Percentiles rank a stretch among this genome's conserved stretches.
These are phyloP conservation scores for Leptatherina wallacei DNA, from an alignment of 2,797 vertebrate genomes.

Conservation along the genomic window DNA sequence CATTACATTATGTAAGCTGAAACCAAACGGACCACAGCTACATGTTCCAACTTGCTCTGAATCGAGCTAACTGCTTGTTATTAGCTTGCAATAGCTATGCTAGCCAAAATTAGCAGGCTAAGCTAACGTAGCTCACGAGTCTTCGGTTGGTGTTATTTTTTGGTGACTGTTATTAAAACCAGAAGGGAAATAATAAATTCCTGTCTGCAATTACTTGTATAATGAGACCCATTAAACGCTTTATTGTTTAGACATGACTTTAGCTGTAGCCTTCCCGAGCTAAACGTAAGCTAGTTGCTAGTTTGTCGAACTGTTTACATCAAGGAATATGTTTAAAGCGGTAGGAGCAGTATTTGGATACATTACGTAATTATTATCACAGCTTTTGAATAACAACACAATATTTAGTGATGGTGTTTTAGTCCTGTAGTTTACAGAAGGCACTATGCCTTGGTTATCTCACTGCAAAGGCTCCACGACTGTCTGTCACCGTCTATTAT, in stretches of 20 bases:
- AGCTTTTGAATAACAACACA: fast-evolving
- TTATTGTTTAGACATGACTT: neutral
- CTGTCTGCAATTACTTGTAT: fast-evolving
- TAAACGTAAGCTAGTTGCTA: slow-evolving; percentile 56
- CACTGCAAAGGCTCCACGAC: slow-evolving; percentile 11
- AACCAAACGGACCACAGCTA: fast-evolving
- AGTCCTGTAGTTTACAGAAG: neutral
- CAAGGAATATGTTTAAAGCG: slow-evolving; percentile 20
- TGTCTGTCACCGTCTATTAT: slow-evolving; percentile 56
- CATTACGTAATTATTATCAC: neutral
- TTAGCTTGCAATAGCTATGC: slow-evolving; percentile 51
- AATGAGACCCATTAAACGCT: fast-evolving
- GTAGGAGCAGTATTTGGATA: neutral
- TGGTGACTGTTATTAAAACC: neutral
- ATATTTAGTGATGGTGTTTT: neutral
- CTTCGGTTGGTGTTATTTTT: slow-evolving; percentile 22
- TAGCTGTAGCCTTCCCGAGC: neutral
- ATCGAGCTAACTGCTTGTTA: neutral
- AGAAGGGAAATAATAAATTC: fast-evolving
- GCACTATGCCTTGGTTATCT: neutral
- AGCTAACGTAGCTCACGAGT: slow-evolving; percentile 53
- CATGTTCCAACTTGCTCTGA: neutral
- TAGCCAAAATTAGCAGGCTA: slow-evolving; percentile 66
- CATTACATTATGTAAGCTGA: fast-evolving
- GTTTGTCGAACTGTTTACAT: slow-evolving; percentile 58